phyloP scores from a whole-genome alignment of 1,140 invertebrate species.

The Micrasema longulum region DNA sequence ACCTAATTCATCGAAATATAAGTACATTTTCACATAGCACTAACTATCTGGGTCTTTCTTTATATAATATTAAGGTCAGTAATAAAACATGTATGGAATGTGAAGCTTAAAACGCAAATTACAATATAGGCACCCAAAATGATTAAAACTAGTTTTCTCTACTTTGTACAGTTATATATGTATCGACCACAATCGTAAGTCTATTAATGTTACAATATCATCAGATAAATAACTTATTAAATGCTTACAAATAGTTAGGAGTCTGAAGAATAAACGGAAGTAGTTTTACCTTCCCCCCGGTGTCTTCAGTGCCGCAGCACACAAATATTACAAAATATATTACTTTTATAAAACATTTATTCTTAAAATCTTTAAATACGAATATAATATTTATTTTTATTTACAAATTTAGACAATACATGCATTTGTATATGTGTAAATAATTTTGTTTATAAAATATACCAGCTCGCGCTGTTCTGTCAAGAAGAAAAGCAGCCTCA shows the following conservation, averaged over 20 bases:
- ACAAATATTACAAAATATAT: slow-evolving; percentile 34
- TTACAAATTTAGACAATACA: slow-evolving; percentile 42
- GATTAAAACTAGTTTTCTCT: slow-evolving; percentile 3
- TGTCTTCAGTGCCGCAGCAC: not conserved
- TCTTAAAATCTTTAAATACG: slow-evolving; percentile 18
- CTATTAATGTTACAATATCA: too few species aligned
- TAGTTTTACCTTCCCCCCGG: not conserved
- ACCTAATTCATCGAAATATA: too few species aligned
- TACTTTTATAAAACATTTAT: slow-evolving; percentile 21
- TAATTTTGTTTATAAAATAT: slow-evolving; percentile 42
- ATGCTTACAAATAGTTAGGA: slow-evolving; percentile 12
- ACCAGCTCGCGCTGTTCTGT: slow-evolving; percentile 22
- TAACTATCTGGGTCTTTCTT: slow-evolving; percentile 30
- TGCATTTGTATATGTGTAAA: slow-evolving; percentile 34
- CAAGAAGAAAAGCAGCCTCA: slow-evolving; percentile 36
- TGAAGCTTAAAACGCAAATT: slow-evolving; percentile 6
- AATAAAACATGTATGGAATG: slow-evolving; percentile 30
- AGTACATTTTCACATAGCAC: slow-evolving; percentile 24
- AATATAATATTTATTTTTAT: slow-evolving; percentile 35
- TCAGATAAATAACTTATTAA: slow-evolving; percentile 3
- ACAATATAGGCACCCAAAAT: slow-evolving; percentile 33
- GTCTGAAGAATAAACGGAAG: not conserved
- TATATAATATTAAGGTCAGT: slow-evolving; percentile 22
- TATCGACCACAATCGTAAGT: slow-evolving; percentile 13
- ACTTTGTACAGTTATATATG: slow-evolving; percentile 29